Conservation (phyloP, 2,797 vertebrate genomes). For the Hybognathus amarus region DNA sequence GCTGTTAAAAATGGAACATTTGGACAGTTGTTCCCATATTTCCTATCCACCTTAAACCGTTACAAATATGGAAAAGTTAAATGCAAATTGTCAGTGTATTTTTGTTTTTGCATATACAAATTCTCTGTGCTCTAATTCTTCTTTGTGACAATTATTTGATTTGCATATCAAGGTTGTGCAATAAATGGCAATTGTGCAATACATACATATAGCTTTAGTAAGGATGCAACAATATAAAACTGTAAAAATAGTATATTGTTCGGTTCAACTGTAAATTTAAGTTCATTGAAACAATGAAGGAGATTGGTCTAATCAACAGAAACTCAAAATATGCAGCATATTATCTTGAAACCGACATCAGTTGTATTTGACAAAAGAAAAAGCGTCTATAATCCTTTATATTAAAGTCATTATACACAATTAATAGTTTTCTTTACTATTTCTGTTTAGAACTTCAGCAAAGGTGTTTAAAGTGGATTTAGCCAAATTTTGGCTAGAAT, state of each 20-base stretch:
- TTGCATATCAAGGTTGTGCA: neutral
- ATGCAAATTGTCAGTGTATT: neutral
- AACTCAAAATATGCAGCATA: neutral
- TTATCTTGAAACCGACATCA: neutral
- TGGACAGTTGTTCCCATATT: neutral
- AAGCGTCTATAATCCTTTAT: neutral
- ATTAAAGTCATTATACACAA: neutral
- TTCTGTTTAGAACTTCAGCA: neutral
- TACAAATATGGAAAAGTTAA: neutral
- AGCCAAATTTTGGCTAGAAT: neutral
- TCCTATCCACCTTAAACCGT: neutral
- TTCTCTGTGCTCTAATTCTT: neutral
- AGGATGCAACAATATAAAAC: neutral
- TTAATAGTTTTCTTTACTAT: neutral
- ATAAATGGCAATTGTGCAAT: neutral
- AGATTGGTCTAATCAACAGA: neutral
- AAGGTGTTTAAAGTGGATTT: neutral
- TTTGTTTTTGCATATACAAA: neutral
- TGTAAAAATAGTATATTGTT: too few species aligned
- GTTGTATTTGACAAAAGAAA: neutral
- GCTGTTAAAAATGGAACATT: constrained; percentile 10
- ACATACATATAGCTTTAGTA: neutral
- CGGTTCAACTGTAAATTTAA: neutral
- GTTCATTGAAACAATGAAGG: neutral
- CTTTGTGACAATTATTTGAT: neutral